These are phyloP conservation scores for Ahaetulla prasina DNA, from an alignment of 2,113 vertebrate species.

Conservation along the genomic window DNA sequence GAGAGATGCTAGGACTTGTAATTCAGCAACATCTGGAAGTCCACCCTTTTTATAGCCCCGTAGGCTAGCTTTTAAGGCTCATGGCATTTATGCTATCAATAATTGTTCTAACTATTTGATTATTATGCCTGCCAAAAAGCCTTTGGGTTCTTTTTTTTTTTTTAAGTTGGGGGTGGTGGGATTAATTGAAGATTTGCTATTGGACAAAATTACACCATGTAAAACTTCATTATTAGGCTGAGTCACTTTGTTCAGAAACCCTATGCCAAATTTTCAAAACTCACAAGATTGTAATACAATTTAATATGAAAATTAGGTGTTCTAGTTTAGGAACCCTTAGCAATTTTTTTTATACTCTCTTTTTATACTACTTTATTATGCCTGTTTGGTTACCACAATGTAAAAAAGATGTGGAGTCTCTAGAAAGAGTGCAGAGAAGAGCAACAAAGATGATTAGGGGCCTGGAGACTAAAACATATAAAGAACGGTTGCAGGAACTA, in stretches of 20 bases:
- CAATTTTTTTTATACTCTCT: neutral
- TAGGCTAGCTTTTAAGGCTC: neutral
- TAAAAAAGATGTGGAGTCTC: too few relatives aligned
- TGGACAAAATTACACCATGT: neutral
- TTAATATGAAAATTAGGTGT: neutral
- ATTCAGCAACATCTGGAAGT: neutral
- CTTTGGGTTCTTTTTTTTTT: neutral
- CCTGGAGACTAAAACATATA: too few relatives aligned
- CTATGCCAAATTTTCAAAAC: neutral
- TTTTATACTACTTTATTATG: too few relatives aligned
- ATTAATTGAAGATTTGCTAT: neutral
- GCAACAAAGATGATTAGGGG: too few relatives aligned
- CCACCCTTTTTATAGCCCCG: neutral
- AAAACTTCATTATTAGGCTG: neutral
- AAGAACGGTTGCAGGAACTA: too few relatives aligned
- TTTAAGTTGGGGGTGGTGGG: neutral
- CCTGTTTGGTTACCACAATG: too few relatives aligned
- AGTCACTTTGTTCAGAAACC: neutral
- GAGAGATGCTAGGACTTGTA: neutral
- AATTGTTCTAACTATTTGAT: neutral
- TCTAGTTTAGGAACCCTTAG: neutral
- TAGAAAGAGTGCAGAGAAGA: too few relatives aligned
- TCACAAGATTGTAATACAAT: neutral
- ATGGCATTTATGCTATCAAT: too few relatives aligned
- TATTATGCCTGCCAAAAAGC: neutral